phyloP scores from a whole-genome alignment of 2,113 vertebrate species.

The Pelmatolapia mariae region DNA sequence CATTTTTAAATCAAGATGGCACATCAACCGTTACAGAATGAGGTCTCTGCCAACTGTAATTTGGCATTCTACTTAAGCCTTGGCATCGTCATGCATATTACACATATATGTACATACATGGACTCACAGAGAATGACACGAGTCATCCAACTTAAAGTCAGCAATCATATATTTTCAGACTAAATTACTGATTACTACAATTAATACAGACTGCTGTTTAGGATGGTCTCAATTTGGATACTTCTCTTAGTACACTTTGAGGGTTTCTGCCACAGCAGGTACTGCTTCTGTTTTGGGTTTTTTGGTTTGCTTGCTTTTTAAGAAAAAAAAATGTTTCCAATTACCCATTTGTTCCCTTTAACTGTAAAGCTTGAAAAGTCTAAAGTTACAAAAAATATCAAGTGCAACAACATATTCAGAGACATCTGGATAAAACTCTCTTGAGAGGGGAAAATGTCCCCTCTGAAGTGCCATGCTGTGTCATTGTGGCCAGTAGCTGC shows the following conservation, averaged over 20 bases:
- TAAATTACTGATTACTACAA: not conserved
- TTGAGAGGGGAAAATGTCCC: conserved; percentile 17
- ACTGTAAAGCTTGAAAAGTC: not conserved
- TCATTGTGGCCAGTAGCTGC: conserved; percentile 52
- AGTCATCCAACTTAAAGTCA: not conserved
- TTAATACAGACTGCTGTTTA: not conserved
- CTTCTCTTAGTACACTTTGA: not conserved
- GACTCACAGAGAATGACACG: not conserved
- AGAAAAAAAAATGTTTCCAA: not conserved
- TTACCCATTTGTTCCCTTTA: not conserved
- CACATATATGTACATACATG: not conserved
- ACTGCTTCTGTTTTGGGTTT: not conserved
- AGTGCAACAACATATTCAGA: not conserved
- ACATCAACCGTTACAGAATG: not conserved
- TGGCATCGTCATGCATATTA: not conserved
- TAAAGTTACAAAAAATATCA: not conserved
- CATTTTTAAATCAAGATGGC: not conserved
- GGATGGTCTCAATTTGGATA: not conserved
- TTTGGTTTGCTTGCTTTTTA: not conserved
- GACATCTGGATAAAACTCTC: not conserved
- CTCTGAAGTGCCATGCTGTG: conserved; percentile 49
- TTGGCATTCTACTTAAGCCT: not conserved
- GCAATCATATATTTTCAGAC: not conserved
- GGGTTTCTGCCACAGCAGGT: not conserved
- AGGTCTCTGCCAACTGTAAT: not conserved